Percentiles rank a stretch among this genome's conserved stretches.
Conservation (phyloP, 2,797 vertebrate genomes). For the Falco concolor region DNA sequence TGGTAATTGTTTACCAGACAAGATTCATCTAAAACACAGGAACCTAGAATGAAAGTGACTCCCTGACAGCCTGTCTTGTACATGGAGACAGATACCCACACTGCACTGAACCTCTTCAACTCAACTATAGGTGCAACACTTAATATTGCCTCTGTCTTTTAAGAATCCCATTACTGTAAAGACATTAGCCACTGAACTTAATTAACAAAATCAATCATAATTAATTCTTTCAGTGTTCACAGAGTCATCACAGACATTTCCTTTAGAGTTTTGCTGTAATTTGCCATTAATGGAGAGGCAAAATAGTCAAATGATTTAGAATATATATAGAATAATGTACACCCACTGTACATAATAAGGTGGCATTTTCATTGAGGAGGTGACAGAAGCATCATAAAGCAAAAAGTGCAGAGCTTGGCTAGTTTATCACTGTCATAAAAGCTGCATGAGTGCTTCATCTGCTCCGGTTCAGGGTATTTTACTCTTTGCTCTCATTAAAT, state of each 20-base stretch:
- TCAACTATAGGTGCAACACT: constrained; percentile 45
- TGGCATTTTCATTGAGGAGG: constrained; percentile 34
- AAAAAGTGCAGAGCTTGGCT: background rate
- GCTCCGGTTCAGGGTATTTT: background rate
- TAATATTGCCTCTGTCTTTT: constrained; percentile 57
- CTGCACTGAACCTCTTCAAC: background rate
- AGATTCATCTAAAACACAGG: background rate
- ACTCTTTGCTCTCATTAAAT: background rate
- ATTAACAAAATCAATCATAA: constrained; percentile 77
- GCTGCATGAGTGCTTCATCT: constrained; percentile 1
- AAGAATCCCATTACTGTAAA: constrained; percentile 66
- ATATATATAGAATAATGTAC: constrained; percentile 59
- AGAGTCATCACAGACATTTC: constrained; percentile 60
- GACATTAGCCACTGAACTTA: constrained; percentile 67
- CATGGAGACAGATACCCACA: background rate
- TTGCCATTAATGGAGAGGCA: constrained; percentile 69
- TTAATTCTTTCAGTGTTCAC: constrained; percentile 65
- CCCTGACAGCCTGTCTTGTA: background rate
- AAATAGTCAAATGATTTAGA: constrained; percentile 68
- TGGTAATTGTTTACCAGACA: background rate
- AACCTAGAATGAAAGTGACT: background rate
- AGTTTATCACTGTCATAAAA: constrained; percentile 33
- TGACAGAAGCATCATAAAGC: constrained; percentile 50
- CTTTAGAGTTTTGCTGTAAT: constrained; percentile 63
- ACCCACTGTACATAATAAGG: constrained; percentile 49